Evolutionary conservation across 2,888 invertebrate genomes (phyloP), one percentile per base, ranked within the genome.

Genomic region (Lepidocyrtoides sp.): DNA sequence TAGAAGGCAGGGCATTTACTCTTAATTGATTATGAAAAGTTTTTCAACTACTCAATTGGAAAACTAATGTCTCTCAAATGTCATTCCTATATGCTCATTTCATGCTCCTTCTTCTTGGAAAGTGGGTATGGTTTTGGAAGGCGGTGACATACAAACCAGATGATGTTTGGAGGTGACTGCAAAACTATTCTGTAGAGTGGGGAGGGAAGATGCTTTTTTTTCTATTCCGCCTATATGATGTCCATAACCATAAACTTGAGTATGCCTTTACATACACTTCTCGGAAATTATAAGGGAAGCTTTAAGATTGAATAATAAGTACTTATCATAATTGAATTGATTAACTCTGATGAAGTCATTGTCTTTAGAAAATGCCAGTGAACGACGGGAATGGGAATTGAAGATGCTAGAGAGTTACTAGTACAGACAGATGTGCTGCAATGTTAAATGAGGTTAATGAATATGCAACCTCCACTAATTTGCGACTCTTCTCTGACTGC

Each of bases 1-100:
- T 89, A 60, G 89, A 63, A 48, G 89, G 84, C 41, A 90, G 85
- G 81, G 79, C 90, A 90, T 90, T 90, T 90, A 77, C 85, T 85
- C 90, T 84, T 90, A 90, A 90, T 90, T 90, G 90, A 85, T 90
- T 90, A 90, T 90, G 81, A 90, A 90, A 89, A 90, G 79, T 89
- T 90, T 90, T 85, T 85, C 85, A 84, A 81, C 90, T 85, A 84
- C 85, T 90, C 90, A 85, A 90, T 90, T 85, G 90, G 85, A 85
- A 90, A 90, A 90, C 84, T 90, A 85, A 85, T 81, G 90, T 85
- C 85, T 81, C 81, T 90, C 69, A 90, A 85, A 90, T 90, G 85
- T 69, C 90, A 90, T 69, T 90, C 69, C 69, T 36, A n/a, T 86
- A 41, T 81, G 36, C 81, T 81, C 81, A 81, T 81, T 81, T 81